Evolutionary conservation across 2,113 vertebrate genomes (phyloP).

Genomic region (human (Homo sapiens)): DNA sequence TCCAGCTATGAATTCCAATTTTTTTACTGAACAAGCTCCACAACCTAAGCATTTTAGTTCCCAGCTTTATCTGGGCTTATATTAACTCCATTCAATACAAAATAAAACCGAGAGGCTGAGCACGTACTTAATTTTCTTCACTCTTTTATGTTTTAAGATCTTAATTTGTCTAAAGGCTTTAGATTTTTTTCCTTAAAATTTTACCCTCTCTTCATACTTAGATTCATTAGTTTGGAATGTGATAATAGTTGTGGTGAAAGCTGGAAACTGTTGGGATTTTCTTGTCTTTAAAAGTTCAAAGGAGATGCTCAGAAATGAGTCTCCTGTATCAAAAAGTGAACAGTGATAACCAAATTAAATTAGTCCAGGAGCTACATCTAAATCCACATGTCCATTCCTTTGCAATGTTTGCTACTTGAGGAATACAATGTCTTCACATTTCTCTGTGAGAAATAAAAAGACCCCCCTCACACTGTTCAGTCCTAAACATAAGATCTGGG

Average conservation of each 20-base stretch:
- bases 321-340: background rate
- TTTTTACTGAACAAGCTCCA: background rate
- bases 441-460: slow-evolving; percentile 59
- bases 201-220: background rate
- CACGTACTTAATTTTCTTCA: background rate
- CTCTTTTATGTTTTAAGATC: background rate
- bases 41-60: background rate
- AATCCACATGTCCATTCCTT: background rate
- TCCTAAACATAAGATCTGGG: slow-evolving; percentile 72
- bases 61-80: background rate
- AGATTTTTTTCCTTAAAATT: background rate
- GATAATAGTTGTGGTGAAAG: slow-evolving; percentile 9
- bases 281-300: slow-evolving; percentile 13
- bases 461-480: background rate
- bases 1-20: background rate
- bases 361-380: background rate
- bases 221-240: background rate
- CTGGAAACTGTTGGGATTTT: background rate
- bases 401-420: background rate
- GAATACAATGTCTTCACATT: slow-evolving; percentile 64
- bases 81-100: background rate
- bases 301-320: background rate
- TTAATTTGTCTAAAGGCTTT: slow-evolving; percentile 31
- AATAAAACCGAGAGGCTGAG: background rate
- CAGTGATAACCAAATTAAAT: slow-evolving; percentile 40